These are phyloP conservation scores for Zaprionus obscuricornis DNA, from an alignment of 2,888 invertebrate genomes.

Conservation along the genomic window DNA sequence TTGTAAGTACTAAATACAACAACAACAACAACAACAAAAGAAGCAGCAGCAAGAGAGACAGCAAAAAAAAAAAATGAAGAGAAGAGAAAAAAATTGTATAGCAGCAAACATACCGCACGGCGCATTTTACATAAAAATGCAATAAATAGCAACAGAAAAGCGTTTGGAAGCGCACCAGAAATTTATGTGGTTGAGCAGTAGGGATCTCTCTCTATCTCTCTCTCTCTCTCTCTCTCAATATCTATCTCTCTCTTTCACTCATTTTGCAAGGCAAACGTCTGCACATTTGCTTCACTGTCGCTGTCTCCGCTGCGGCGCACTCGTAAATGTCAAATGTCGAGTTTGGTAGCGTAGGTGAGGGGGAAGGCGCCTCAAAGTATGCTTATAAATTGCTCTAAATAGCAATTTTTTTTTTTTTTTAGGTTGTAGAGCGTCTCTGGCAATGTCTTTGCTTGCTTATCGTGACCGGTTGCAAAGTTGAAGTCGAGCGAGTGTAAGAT, in stretches of 20 bases:
- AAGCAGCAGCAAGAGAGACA: background rate
- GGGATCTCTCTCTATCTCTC: conserved; percentile 20
- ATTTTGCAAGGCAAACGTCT: no score
- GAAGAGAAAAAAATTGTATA: conserved; percentile 29
- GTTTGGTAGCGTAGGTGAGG: conserved; percentile 22
- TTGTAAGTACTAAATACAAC: conserved; percentile 35
- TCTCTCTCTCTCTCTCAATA: background rate
- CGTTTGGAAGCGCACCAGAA: conserved; percentile 62
- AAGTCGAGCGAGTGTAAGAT: background rate
- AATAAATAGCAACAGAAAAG: conserved; percentile 68
- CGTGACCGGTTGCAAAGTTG: conserved; percentile 38
- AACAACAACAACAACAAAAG: conserved; percentile 1
- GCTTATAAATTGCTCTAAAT: conserved; percentile 78
- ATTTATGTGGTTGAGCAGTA: conserved; percentile 57
- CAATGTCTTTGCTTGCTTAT: conserved; percentile 51
- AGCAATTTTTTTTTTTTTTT: conserved; percentile 56
- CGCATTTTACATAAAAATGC: conserved; percentile 79
- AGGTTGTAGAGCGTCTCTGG: conserved; percentile 9
- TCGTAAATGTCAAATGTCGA: conserved; percentile 72
- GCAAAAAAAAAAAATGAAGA: conserved; percentile 13
- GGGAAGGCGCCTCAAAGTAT: conserved; percentile 67
- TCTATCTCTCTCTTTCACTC: background rate
- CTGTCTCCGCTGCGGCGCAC: conserved; percentile 42
- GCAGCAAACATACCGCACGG: conserved; percentile 66
- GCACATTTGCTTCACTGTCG: no score